These are phyloP conservation scores for Ammodramus savannarum DNA, from an alignment of 2,113 vertebrate species.

Conservation along the genomic window DNA sequence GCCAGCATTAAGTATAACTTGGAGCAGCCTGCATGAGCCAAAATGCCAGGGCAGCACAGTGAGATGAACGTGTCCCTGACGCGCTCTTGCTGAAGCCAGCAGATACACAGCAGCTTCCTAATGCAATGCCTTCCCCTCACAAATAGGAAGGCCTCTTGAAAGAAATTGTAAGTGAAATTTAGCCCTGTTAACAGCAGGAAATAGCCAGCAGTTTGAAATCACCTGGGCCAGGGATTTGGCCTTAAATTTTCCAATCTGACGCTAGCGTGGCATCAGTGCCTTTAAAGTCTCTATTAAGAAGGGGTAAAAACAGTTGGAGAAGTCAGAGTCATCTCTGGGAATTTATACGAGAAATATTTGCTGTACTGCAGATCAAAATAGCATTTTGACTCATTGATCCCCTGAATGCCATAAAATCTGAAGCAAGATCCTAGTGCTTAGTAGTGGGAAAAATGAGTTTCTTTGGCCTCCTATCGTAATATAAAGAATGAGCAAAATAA, in stretches of 20 bases:
- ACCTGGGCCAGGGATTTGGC: neutral
- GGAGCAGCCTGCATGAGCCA: fast-evolving
- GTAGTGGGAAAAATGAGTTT: conserved; percentile 33
- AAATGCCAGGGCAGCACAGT: neutral
- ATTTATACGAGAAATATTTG: conserved; percentile 44
- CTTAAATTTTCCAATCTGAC: conserved; percentile 14
- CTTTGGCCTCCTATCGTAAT: neutral
- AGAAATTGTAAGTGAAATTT: neutral
- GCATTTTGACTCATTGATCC: conserved; percentile 35
- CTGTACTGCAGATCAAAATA: conserved; percentile 29
- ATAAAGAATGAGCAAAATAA: conserved; percentile 50
- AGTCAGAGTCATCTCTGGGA: conserved; percentile 23
- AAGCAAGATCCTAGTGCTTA: conserved; percentile 36
- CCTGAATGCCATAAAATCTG: conserved; percentile 20
- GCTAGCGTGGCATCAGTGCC: neutral
- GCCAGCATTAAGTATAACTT: fast-evolving
- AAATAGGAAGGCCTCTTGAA: neutral
- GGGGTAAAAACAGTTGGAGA: neutral
- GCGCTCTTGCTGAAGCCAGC: neutral
- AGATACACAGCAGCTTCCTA: neutral
- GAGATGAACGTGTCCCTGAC: fast-evolving
- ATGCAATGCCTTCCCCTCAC: neutral
- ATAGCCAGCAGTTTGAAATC: neutral
- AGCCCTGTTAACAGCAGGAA: neutral
- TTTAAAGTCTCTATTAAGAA: conserved; percentile 38